Percentiles rank a stretch among this genome's conserved stretches.
Conservation (phyloP, 2,888 invertebrate species). For the Chelonus formosanus region DNA sequence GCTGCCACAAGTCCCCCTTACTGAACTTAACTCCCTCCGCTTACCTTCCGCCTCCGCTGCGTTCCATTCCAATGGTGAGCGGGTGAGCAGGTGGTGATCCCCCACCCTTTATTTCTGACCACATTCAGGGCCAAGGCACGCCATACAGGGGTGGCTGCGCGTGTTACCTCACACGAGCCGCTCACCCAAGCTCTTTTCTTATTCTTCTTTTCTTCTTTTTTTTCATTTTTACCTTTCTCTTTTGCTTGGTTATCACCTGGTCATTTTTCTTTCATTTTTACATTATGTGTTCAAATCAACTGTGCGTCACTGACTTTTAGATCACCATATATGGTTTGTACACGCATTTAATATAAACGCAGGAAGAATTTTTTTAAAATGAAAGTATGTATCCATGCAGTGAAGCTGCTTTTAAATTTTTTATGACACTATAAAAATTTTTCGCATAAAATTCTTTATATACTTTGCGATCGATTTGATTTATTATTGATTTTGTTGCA, state of each 20-base stretch:
- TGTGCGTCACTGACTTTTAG: too few relatives aligned
- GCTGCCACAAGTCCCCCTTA: slow-evolving; percentile 46
- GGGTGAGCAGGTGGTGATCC: slow-evolving; percentile 33
- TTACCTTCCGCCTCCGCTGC: slow-evolving; percentile 34
- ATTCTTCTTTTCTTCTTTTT: slow-evolving; percentile 15
- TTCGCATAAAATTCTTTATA: too few relatives aligned
- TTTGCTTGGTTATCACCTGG: slow-evolving; percentile 15
- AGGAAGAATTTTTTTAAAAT: too few relatives aligned
- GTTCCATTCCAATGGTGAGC: slow-evolving; percentile 36
- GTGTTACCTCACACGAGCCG: slow-evolving; percentile 38
- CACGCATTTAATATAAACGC: too few relatives aligned
- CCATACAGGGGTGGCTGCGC: slow-evolving; percentile 30
- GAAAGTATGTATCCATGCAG: too few relatives aligned
- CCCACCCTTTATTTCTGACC: slow-evolving; percentile 24
- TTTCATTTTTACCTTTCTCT: slow-evolving; percentile 10
- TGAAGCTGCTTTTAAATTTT: too few relatives aligned
- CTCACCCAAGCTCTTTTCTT: slow-evolving; percentile 20
- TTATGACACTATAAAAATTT: too few relatives aligned
- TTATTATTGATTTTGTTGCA: too few relatives aligned
- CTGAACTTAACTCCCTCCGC: slow-evolving; percentile 24
- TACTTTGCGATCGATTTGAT: too few relatives aligned
- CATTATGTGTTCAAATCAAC: too few relatives aligned
- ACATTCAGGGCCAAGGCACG: slow-evolving; percentile 11
- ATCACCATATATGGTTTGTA: too few relatives aligned
- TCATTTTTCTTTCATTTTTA: slow-evolving; percentile 17